These are phyloP conservation scores for Rotaria magnacalcarata DNA, from an alignment of 2,888 invertebrate species.

Conservation along the genomic window DNA sequence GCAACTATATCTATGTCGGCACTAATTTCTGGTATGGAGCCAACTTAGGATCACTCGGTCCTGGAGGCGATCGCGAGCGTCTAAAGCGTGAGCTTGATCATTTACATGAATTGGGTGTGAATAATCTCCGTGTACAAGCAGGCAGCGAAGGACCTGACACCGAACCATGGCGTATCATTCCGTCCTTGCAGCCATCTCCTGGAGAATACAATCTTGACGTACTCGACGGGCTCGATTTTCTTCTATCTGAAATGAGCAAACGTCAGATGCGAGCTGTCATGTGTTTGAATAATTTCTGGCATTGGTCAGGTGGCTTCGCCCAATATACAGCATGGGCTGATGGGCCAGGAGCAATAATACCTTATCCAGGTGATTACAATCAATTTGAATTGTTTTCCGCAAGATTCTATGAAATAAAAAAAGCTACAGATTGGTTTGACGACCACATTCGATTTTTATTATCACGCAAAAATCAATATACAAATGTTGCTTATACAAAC, in stretches of 20 bases:
- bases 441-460: conserved; percentile 8
- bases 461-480: not conserved
- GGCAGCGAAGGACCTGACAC: conserved; percentile 7
- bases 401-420: not conserved
- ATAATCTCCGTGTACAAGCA: not conserved
- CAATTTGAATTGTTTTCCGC: not conserved
- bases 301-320: not conserved
- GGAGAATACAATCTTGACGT: not conserved
- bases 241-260: not conserved
- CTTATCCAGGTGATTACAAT: not conserved
- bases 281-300: conserved; percentile 31
- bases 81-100: not conserved
- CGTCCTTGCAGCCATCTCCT: not conserved
- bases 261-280: not conserved
- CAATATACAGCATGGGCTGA: not conserved
- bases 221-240: not conserved
- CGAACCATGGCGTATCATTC: conserved; percentile 10
- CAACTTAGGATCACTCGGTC: not conserved
- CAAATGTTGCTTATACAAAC: not conserved
- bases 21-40: conserved; percentile 22
- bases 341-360: not conserved
- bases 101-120: not conserved
- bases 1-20: not conserved
- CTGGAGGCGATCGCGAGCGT: not conserved
- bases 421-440: not conserved